These are phyloP conservation scores for Mayetiola destructor DNA, from an alignment of 2,888 invertebrate genomes.

Conservation along the genomic window DNA sequence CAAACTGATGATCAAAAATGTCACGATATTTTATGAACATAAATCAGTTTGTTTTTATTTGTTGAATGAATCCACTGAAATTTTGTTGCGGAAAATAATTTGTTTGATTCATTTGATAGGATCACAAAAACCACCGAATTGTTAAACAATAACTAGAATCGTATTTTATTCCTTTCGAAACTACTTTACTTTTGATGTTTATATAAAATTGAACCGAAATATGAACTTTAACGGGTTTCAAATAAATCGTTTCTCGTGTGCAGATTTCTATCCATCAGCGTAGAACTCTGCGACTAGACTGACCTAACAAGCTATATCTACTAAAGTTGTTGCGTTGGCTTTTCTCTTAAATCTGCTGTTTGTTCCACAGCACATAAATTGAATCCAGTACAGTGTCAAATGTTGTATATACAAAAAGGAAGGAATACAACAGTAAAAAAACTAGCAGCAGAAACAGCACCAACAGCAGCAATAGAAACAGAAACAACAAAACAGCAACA, in stretches of 20 bases:
- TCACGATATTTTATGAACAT: too few relatives aligned
- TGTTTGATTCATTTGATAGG: too few relatives aligned
- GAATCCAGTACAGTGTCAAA: not conserved
- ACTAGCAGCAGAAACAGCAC: not conserved
- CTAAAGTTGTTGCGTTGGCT: slow-evolving; percentile 1
- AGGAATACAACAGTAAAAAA: not conserved
- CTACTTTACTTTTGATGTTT: not conserved
- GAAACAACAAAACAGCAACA: not conserved
- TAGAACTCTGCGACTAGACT: slow-evolving; percentile 16
- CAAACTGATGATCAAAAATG: too few relatives aligned
- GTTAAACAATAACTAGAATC: too few relatives aligned
- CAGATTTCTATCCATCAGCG: slow-evolving; percentile 14
- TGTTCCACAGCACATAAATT: not conserved
- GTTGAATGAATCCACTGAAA: too few relatives aligned
- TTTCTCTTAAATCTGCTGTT: not conserved
- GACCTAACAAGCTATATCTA: not conserved
- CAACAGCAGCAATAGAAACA: not conserved
- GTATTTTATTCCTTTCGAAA: too few relatives aligned
- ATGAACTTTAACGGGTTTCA: not conserved
- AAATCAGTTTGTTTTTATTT: too few relatives aligned
- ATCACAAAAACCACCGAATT: too few relatives aligned
- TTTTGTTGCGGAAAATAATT: too few relatives aligned
- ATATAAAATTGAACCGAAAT: not conserved
- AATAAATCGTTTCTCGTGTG: not conserved
- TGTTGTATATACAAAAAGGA: not conserved